Base-by-base conservation (phyloP, 2,888 invertebrate genomes). In the Napeogenes inachia region DNA sequence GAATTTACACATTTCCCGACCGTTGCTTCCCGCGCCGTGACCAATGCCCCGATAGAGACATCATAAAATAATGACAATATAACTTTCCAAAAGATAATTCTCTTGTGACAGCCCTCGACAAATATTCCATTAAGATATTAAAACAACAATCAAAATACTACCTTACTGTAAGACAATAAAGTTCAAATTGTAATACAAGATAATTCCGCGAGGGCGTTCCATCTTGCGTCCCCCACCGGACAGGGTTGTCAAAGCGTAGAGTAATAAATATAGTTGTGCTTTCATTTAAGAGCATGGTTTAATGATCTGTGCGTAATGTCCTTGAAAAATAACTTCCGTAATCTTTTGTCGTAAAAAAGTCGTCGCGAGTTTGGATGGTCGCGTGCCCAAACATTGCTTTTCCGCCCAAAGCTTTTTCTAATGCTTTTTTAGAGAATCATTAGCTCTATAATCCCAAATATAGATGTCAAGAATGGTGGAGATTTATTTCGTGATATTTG, bases 301-400 rank as follows among this genome's bases (percentile, higher is more conserved):
- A 89, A 89, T 89, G 89, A 87, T 78, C 85, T 85, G 87, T 87
- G 83, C 84, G 81, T 84, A 86, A 87, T 83, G 83, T 70, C 75
- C 77, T 76, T 77, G 82, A 80, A 79, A 80, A 82, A 84, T 82
- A 79, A 81, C 89, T 88, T 89, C 89, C 89, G 88, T 79, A 73
- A 74, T 81, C 78, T 85, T 84, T 87, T 84, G 82, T 82, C 76
- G 81, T 85, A 87, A 88, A 87, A 86, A 89, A 84, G 63, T 64
- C 57, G 73, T 78, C 72, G 73, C 70, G 63, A 61, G 61, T 63
- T 60, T 57, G 64, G 59, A 62, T 59, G 64, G 60, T 63, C 67
- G 71, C 68, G 72, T 69, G 71, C 63, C 67, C 59, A 55, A 53
- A 59, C 42, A 60, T 59, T 30, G 67, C 35, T 47, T 33, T 63